These are phyloP conservation scores for Eilema sororculum DNA, from an alignment of 2,888 invertebrate genomes.

Conservation along the genomic window DNA sequence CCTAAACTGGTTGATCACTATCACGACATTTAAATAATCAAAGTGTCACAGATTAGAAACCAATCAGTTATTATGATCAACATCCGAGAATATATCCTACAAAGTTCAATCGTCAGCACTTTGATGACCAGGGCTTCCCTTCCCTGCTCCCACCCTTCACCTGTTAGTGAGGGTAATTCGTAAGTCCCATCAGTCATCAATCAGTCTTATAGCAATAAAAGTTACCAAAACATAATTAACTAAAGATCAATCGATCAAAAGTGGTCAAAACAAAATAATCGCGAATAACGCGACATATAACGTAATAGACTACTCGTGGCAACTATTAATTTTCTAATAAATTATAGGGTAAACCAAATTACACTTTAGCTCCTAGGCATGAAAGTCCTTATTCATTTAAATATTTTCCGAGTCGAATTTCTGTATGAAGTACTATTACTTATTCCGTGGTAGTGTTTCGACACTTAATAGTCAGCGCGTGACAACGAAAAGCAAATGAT, in stretches of 20 bases:
- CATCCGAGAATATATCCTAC: too few species aligned
- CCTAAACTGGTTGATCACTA: too few species aligned
- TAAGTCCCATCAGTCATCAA: neutral
- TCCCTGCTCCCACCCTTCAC: neutral
- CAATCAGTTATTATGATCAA: too few species aligned
- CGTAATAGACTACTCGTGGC: neutral
- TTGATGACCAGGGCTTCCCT: too few species aligned
- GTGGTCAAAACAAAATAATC: conserved; percentile 1
- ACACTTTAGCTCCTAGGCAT: neutral
- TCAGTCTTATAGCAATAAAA: neutral
- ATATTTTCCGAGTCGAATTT: neutral
- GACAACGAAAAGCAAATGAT: conserved; percentile 2
- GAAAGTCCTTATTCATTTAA: neutral
- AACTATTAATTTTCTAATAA: neutral
- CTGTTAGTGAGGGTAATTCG: neutral
- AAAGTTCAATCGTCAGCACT: neutral
- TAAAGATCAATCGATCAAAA: neutral
- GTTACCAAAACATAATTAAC: neutral
- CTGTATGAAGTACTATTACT: neutral
- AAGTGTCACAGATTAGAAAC: too few species aligned
- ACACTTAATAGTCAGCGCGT: conserved; percentile 4
- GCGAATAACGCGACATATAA: conserved; percentile 1
- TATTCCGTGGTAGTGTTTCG: conserved; percentile 4
- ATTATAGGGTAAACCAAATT: neutral
- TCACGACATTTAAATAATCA: too few species aligned